Percentiles rank a stretch among this genome's conserved stretches.
phyloP scores from a whole-genome alignment of 2,113 vertebrate species.

The Rhea americana region DNA sequence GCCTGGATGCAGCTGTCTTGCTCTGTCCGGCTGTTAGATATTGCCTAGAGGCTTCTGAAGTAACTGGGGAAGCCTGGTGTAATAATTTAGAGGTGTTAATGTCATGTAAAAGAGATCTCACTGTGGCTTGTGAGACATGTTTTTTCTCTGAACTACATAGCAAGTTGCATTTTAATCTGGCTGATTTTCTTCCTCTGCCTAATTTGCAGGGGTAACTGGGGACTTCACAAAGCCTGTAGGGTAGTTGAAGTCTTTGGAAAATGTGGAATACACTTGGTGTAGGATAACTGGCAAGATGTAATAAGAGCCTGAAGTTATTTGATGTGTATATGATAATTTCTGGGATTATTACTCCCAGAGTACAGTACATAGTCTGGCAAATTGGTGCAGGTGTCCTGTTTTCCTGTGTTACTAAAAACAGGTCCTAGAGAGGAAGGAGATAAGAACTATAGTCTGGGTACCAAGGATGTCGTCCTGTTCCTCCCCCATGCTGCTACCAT shows the following conservation, averaged over 20 bases:
- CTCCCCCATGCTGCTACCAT: not conserved
- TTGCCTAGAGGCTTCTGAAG: not conserved
- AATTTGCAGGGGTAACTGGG: not conserved
- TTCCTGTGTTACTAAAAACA: not conserved
- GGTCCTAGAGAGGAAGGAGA: not conserved
- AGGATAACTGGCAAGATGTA: not conserved
- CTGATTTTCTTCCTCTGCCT: not conserved
- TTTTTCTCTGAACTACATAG: not conserved
- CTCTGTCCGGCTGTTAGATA: not conserved
- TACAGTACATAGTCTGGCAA: fast-evolving
- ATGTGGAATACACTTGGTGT: not conserved
- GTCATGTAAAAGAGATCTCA: too few relatives aligned
- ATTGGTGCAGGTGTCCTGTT: not conserved
- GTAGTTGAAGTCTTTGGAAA: not conserved
- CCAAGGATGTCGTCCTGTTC: not conserved
- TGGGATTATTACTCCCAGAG: not conserved
- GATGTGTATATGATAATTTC: fast-evolving
- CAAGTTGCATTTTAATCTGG: not conserved
- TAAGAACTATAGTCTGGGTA: fast-evolving
- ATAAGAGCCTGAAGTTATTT: not conserved
- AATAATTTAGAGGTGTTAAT: not conserved
- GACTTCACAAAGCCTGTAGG: not conserved
- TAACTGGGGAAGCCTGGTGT: not conserved
- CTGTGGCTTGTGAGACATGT: not conserved
- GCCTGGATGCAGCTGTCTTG: too few relatives aligned